Evolutionary conservation across 2,888 invertebrate genomes (phyloP), one percentile per base, ranked within the genome.

Genomic region (Stenichneumon culpator): DNA sequence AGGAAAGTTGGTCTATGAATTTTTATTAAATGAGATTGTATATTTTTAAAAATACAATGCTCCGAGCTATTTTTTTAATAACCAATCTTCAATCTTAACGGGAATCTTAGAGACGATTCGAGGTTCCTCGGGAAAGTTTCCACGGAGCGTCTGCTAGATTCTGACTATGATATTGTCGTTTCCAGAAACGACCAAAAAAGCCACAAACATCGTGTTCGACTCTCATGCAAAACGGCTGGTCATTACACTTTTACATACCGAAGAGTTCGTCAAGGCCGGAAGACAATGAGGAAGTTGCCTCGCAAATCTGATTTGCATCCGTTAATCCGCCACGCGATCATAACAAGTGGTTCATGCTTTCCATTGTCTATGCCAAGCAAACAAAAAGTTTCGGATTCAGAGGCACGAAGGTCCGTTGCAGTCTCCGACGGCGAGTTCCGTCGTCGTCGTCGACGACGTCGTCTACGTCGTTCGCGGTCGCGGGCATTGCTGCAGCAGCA

Each of bases 401-500:
- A 39, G 39, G 7, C 39, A 19, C 7, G 11, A 16, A 19, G 67
- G 16, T 77, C 50, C 50, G 32, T 36, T 54, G 77, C 67, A 67
- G 16, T 50, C 52, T 67, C 67, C 65, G 52, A 28, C 60, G 65
- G 44, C 22, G 36, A 67, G 65, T 65, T 54, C 36, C 22, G 50
- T 52, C 52, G 67, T 77, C 52, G 65, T 77, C 77, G 32, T 52
- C 65, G 52, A 16, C 67, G 54, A 54, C 81, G 81, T 82, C 81
- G 75, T 85, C 79, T 68, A 75, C 80, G 82, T 83, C 68, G 80
- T 67, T 57, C 75, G 44, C 72, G 72, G 36, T 75, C 79, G 72
- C 60, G 72, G 75, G 68, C 87, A 86, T 87, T 89, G 87, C 87
- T 86, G 90, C 88, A 84, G 87, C 85, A 87, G 87, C 88, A 92